Evolutionary conservation across 2,888 invertebrate genomes (phyloP).

Genomic region (Rhaphigaster nebulosa): DNA sequence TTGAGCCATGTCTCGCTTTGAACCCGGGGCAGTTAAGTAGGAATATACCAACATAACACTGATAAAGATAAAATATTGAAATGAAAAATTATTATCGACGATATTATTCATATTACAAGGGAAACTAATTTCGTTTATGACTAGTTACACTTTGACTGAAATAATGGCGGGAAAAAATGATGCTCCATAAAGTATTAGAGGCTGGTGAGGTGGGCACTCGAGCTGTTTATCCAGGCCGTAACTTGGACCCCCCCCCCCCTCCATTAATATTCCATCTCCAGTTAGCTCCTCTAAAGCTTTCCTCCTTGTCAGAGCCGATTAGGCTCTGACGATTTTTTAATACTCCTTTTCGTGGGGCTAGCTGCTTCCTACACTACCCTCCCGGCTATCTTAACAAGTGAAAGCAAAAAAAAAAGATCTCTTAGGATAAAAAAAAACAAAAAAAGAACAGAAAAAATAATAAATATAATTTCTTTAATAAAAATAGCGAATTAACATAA

Average conservation of each 20-base stretch:
- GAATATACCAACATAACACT: not conserved
- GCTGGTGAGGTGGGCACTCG: not conserved
- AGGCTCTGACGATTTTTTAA: not conserved
- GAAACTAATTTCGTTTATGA: not conserved
- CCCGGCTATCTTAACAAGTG: not conserved
- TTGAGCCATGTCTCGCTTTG: too few relatives aligned
- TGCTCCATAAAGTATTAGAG: conserved; percentile 14
- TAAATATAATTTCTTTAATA: too few relatives aligned
- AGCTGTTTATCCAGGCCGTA: not conserved
- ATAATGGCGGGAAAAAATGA: not conserved
- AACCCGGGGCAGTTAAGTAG: too few relatives aligned
- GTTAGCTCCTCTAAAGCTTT: conserved; percentile 14
- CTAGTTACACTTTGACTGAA: not conserved
- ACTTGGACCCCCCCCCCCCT: not conserved
- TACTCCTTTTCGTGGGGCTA: not conserved
- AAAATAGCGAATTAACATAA: too few relatives aligned
- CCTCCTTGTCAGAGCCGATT: conserved; percentile 14
- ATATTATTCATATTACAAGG: not conserved
- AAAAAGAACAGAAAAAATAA: too few relatives aligned
- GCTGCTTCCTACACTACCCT: not conserved
- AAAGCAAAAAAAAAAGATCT: not conserved
- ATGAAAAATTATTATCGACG: too few relatives aligned
- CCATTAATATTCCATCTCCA: conserved; percentile 2
- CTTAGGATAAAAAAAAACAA: not conserved
- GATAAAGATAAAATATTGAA: too few relatives aligned